These are phyloP conservation scores for Gastrophryne carolinensis DNA, from an alignment of 2,797 vertebrate genomes.

Conservation along the genomic window DNA sequence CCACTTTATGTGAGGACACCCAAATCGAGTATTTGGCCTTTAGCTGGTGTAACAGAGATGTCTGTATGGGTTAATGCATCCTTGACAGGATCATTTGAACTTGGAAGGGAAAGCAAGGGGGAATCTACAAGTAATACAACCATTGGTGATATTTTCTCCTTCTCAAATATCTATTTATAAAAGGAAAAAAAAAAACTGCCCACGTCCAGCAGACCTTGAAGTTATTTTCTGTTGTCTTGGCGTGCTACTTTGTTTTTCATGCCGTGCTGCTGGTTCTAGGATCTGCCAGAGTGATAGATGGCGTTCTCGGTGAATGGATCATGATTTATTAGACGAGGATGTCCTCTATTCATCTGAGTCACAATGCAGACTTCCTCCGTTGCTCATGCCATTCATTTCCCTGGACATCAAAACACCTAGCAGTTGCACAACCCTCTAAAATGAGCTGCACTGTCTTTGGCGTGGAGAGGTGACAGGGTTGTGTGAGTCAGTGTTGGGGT, in stretches of 20 bases:
- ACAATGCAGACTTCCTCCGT: slow-evolving; percentile 39
- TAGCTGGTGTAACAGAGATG: not conserved
- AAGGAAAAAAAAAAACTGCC: not conserved
- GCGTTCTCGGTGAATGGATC: slow-evolving; percentile 19
- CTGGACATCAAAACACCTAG: slow-evolving; percentile 4
- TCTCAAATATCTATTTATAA: not conserved
- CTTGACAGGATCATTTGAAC: not conserved
- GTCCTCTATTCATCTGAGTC: slow-evolving; percentile 42
- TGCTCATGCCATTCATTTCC: slow-evolving; percentile 21
- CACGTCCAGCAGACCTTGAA: not conserved
- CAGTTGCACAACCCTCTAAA: not conserved
- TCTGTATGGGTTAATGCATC: not conserved
- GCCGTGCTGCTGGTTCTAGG: slow-evolving; percentile 15
- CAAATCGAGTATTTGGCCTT: too few species aligned
- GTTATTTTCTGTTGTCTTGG: not conserved
- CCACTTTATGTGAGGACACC: too few species aligned
- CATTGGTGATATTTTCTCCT: not conserved
- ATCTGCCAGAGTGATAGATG: slow-evolving; percentile 41
- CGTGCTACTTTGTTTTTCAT: not conserved
- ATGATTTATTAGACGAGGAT: slow-evolving; percentile 46
- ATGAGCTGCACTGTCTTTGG: not conserved
- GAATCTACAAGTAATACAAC: slow-evolving; percentile 1
- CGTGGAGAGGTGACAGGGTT: not conserved
- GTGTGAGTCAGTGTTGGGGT: too few species aligned
- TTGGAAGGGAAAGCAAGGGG: not conserved